Evolutionary conservation across 2,113 vertebrate genomes (phyloP).

Genomic region (Sciurus niger): DNA sequence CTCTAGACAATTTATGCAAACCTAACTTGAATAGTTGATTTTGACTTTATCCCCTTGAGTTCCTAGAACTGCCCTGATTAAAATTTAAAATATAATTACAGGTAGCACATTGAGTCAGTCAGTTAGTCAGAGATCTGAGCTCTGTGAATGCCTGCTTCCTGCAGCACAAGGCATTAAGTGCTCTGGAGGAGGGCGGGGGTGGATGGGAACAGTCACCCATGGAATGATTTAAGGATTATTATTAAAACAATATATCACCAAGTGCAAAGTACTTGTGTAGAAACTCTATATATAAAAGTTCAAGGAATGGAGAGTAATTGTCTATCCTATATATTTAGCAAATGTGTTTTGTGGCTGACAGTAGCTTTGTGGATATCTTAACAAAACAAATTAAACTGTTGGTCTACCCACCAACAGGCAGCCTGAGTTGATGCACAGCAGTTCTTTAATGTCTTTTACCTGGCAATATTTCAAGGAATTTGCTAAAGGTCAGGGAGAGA

Average conservation of each 20-base stretch:
- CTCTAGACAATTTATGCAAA: slow-evolving; percentile 79
- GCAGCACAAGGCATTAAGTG: slow-evolving; percentile 67
- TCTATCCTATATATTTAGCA: slow-evolving; percentile 51
- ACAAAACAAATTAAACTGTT: slow-evolving; percentile 47
- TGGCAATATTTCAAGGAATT: neutral
- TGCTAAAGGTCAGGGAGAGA: neutral
- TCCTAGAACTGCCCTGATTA: slow-evolving; percentile 79
- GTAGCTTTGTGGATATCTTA: neutral
- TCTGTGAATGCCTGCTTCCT: slow-evolving; percentile 70
- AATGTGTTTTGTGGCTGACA: slow-evolving; percentile 40
- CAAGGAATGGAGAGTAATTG: slow-evolving; percentile 49
- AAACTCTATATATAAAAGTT: slow-evolving; percentile 69
- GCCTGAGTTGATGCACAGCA: neutral
- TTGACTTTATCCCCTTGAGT: slow-evolving; percentile 77
- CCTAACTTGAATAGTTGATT: slow-evolving; percentile 76
- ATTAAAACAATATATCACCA: slow-evolving; percentile 78
- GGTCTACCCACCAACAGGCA: neutral
- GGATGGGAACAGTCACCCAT: slow-evolving; percentile 75
- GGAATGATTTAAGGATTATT: slow-evolving; percentile 78
- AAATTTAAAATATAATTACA: slow-evolving; percentile 82
- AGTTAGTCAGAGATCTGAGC: slow-evolving; percentile 79
- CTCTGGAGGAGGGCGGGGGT: slow-evolving; percentile 78
- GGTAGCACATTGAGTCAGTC: slow-evolving; percentile 82
- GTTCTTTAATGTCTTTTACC: slow-evolving; percentile 43
- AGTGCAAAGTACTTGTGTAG: slow-evolving; percentile 67